phyloP scores from a whole-genome alignment of 2,797 vertebrate genomes.

The Alfaro cultratus region DNA sequence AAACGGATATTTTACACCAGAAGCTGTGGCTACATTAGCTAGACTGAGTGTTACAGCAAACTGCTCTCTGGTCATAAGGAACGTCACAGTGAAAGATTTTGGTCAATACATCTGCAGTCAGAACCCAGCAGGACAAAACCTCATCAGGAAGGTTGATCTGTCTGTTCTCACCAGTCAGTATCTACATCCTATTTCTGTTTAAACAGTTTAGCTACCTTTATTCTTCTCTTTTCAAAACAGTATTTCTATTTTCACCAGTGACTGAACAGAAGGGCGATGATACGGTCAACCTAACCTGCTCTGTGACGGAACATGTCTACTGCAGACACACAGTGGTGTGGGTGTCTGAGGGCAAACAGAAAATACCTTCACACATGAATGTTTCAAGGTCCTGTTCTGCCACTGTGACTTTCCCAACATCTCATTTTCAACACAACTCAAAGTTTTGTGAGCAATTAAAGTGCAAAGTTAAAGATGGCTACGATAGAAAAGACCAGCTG shows the following conservation, averaged over 20 bases:
- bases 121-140: neutral
- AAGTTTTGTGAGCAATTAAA: neutral
- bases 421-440: neutral
- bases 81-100: neutral
- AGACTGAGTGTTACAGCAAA: constrained; percentile 22
- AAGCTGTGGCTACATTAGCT: neutral
- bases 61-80: constrained; percentile 48
- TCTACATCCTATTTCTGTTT: constrained; percentile 5
- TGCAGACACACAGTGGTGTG: neutral
- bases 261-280: neutral
- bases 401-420: neutral
- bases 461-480: neutral
- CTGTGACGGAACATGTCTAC: neutral
- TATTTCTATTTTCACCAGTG: neutral
- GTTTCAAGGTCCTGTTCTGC: neutral
- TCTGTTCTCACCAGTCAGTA: constrained; percentile 34
- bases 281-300: neutral
- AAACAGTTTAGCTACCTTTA: neutral
- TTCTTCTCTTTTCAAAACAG: neutral
- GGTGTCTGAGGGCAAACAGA: neutral
- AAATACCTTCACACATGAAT: neutral
- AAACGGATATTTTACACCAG: neutral
- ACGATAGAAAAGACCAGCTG: neutral
- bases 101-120: constrained; percentile 5
- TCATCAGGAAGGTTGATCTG: neutral